phyloP scores from a whole-genome alignment of 2,888 invertebrate species.

The Calephelis perditalis region DNA sequence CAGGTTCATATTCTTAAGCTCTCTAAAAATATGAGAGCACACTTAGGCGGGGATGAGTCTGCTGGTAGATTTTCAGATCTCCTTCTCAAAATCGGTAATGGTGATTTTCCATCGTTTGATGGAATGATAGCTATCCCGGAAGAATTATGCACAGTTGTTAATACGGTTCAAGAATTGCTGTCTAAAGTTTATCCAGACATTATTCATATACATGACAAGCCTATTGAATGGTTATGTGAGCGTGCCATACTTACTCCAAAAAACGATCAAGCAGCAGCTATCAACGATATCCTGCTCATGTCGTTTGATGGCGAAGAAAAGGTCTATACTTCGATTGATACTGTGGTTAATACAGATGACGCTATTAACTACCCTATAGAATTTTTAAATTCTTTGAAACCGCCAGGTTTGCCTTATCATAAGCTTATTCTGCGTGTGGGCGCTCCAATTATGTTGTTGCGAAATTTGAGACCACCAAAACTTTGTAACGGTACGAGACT shows the following conservation, averaged over 20 bases:
- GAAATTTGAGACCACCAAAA: too few species aligned
- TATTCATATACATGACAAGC: slow-evolving; percentile 17
- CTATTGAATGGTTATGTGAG: slow-evolving; percentile 21
- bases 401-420: too few species aligned
- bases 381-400: too few species aligned
- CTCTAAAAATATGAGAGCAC: not conserved
- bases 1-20: slow-evolving; percentile 12
- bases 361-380: too few species aligned
- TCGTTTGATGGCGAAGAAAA: slow-evolving; percentile 19
- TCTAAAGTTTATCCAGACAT: slow-evolving; percentile 21
- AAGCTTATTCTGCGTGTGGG: too few species aligned
- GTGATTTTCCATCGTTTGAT: slow-evolving; percentile 14
- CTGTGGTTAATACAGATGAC: too few species aligned
- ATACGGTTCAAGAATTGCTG: slow-evolving; percentile 22
- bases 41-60: slow-evolving; percentile 11
- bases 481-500: too few species aligned
- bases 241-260: slow-evolving; percentile 20
- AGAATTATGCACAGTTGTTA: slow-evolving; percentile 16
- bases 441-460: too few species aligned
- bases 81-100: slow-evolving; percentile 15
- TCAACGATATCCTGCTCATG: slow-evolving; percentile 14
- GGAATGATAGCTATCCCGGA: slow-evolving; percentile 6
- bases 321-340: slow-evolving; percentile 18
- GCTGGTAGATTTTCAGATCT: slow-evolving; percentile 10
- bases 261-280: not conserved